Base-by-base conservation (phyloP, 1,140 invertebrate species). In the Tetraneura akinire region DNA sequence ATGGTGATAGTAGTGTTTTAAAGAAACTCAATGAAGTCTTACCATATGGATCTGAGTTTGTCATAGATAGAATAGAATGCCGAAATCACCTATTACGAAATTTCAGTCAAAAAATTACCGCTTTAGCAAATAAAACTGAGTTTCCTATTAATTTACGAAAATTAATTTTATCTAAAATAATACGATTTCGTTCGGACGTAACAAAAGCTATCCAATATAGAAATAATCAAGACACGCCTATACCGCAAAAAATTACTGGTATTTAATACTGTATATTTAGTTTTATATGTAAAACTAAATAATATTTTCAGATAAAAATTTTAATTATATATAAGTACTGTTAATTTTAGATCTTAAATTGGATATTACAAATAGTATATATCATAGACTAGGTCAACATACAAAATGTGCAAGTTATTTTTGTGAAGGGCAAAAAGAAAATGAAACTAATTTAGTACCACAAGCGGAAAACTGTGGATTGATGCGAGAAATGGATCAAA, bases 311-410 rank as follows among this genome's bases (percentile, higher is more conserved):
- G 23, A 14, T 23, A 57, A 57, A 53, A 57, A 26, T 1, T 11
- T 11, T 23, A 21, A 57, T 26, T 26, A 57, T 37, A 13, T 26
- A 57, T 0, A 26, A 23, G 26, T 42, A 18, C 42, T n/a, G 26
- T 23, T 13, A 45, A 6, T 70, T 70, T 70, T 47, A 70, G 66
- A 70, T 47, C 45, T 49, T n/a, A 49, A 37, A 70, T 45, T 8
- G 4, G 21, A 70, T 70, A 70, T 70, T 45, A 3, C 18, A 14
- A 70, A 70, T 49, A 70, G 66, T 49, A 14, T 70, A 13, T 70
- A 70, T 23, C 45, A 70, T 16, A 70, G 66, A 49, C 21, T 68
- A 42, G 64, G 42, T 5, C n/a, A 68, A 68, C 64, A 68, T 5
- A 42, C 18, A 4, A 68, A 68, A 5, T 68, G 42, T 23, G n/a